Base-by-base conservation (phyloP, 2,888 invertebrate species). In the Neoitamus cyanurus region DNA sequence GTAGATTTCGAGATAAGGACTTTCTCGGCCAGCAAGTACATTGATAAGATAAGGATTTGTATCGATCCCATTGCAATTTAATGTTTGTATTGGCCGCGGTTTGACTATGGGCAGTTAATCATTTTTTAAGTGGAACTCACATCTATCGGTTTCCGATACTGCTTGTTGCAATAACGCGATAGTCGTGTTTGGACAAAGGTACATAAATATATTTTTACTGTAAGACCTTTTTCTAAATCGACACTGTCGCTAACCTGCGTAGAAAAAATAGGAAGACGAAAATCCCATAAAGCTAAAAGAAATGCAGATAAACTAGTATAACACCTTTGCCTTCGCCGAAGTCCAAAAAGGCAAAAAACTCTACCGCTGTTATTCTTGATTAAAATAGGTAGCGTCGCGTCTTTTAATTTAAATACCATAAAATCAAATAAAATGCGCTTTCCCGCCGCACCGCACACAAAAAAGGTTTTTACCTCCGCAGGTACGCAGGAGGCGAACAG, bases 401-500 rank as follows among this genome's bases (percentile, higher is more conserved):
- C 75, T 75, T 84, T 77, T 77, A 84, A 68, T 84, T 83, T 48
- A 73, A 73, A 48, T 48, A 31, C 75, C 73, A 83, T 75, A 31
- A 25, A 78, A 36, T 84, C 34, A 31, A 83, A 83, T 28, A 72
- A 73, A 83, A 83, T 34, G 48, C 37, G 20, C 70, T 30, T 46
- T 72, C 48, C 34, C 25, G 70, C 31, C 36, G 30, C 15, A 48
- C 28, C 69, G 6, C 2, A 83, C 72, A 72, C 36, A 83, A 83
- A 83, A 73, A 83, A 46, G 20, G 72, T 20, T 31, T n/a, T 85
- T 85, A 70, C 70, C 83, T 86, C 84, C 83, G 86, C 86, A 86
- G 86, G 84, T 85, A 85, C 73, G 58, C 58, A 20, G 20, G 80
- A 87, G 87, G 83, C 86, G 85, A 87, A 88, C 88, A 85, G 88